phyloP scores from a whole-genome alignment of 2,797 vertebrate genomes.

The Phataginus tricuspis region DNA sequence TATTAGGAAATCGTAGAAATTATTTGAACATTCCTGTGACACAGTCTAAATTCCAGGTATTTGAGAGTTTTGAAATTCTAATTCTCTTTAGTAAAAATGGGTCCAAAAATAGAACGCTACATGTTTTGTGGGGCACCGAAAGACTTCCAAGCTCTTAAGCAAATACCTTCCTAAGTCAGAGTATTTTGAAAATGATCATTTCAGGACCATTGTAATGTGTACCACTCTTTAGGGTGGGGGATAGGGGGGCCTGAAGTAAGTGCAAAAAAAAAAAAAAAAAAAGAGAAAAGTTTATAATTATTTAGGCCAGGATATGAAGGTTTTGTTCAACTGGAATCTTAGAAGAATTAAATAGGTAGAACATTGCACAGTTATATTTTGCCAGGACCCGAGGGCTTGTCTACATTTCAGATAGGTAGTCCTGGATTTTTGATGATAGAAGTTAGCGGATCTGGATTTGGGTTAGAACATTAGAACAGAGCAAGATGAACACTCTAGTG shows the following conservation, averaged over 20 bases:
- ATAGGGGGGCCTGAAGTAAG: neutral
- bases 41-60: constrained; percentile 46
- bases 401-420: neutral
- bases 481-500: neutral
- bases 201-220: neutral
- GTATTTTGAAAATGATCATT: constrained; percentile 36
- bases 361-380: neutral
- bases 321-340: neutral
- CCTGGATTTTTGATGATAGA: neutral
- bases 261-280: neutral
- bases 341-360: constrained; percentile 15
- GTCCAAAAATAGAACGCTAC: constrained; percentile 77
- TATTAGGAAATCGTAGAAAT: neutral
- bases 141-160: neutral
- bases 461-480: neutral
- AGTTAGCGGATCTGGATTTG: neutral
- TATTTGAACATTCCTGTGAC: constrained; percentile 47
- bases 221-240: neutral
- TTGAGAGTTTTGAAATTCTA: constrained; percentile 53
- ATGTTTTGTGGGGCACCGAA: constrained; percentile 55
- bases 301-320: neutral
- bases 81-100: constrained; percentile 67
- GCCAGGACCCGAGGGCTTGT: neutral
- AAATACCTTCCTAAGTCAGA: constrained; percentile 19
- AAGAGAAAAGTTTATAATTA: neutral